A percentile compares a stretch with the other conserved stretches of the same genome.
Conservation (phyloP, 2,113 vertebrate species). For the Merops nubicus region DNA sequence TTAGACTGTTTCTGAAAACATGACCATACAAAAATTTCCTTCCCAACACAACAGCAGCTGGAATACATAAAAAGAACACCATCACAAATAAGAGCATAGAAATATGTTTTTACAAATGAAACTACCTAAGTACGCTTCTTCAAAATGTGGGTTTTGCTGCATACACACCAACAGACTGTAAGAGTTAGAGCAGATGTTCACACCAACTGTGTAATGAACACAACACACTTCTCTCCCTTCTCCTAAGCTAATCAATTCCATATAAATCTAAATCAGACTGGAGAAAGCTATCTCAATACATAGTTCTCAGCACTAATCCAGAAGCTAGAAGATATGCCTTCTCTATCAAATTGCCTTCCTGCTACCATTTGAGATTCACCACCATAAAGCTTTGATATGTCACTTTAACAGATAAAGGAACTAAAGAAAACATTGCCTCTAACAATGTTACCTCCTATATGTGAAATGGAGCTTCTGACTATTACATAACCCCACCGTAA, state of each 20-base stretch:
- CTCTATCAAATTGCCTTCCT: not conserved
- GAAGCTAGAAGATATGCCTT: not conserved
- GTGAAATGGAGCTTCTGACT: not conserved
- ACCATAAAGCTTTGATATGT: not conserved
- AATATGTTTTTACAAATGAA: not conserved
- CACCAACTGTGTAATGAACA: not conserved
- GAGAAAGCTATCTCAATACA: not conserved
- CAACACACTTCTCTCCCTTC: not conserved
- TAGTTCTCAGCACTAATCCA: not conserved
- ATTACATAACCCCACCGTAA: not conserved
- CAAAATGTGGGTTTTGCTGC: not conserved
- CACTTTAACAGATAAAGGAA: not conserved
- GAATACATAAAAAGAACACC: not conserved
- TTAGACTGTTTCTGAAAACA: not conserved
- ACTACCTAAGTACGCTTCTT: not conserved
- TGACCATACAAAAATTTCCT: not conserved
- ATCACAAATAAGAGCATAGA: not conserved
- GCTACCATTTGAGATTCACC: not conserved
- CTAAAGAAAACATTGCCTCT: not conserved
- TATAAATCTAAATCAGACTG: not conserved
- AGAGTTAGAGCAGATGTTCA: not conserved
- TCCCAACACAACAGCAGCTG: not conserved
- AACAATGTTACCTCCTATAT: not conserved
- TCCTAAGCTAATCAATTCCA: not conserved
- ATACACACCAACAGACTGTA: not conserved